Evolutionary conservation across 2,888 invertebrate genomes (phyloP), one percentile per base, ranked within the genome.

Genomic region (Orgyia antiqua): DNA sequence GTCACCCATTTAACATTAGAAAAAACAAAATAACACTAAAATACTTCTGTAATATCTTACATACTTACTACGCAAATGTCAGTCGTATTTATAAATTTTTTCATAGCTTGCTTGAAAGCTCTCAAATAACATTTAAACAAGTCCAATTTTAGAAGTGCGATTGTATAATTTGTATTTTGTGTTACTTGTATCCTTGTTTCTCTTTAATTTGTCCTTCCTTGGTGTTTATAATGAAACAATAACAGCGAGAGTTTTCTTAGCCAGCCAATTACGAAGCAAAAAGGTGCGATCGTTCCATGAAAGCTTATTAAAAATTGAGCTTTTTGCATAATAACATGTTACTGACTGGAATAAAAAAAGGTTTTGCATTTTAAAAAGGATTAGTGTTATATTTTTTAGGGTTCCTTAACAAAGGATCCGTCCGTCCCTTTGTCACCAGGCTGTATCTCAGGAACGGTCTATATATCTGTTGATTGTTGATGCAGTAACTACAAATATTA

Each of bases 341-440:
- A n/a, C n/a, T n/a, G n/a, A n/a, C n/a, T n/a, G n/a, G n/a, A n/a
- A n/a, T n/a, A n/a, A n/a, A n/a, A n/a, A 49, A 48, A 58, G 41
- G 38, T 49, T 46, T 48, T 57, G 42, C 37, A 43, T 49, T 43
- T 40, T 49, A 49, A 49, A 42, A 30, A 38, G 38, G 37, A 49
- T 45, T 56, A 45, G 8, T 9, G 20, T n/a, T 36, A 42, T 7
- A 36, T 26, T 38, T 29, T 27, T 43, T 20, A 20, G 9, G n/a
- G n/a, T n/a, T n/a, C n/a, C 20, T 1, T 39, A 26, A 30, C 31
- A 34, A 54, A 51, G 38, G n/a, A n/a, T n/a, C n/a, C n/a, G n/a
- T n/a, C n/a, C n/a, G n/a, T n/a, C n/a, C n/a, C n/a, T n/a, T n/a
- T n/a, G n/a, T n/a, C n/a, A n/a, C n/a, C n/a, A n/a, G n/a, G n/a